Percentiles rank a stretch among this genome's conserved stretches.
phyloP scores from a whole-genome alignment of 2,888 invertebrate genomes.

The Kuschelorhynchus macadamiae region DNA sequence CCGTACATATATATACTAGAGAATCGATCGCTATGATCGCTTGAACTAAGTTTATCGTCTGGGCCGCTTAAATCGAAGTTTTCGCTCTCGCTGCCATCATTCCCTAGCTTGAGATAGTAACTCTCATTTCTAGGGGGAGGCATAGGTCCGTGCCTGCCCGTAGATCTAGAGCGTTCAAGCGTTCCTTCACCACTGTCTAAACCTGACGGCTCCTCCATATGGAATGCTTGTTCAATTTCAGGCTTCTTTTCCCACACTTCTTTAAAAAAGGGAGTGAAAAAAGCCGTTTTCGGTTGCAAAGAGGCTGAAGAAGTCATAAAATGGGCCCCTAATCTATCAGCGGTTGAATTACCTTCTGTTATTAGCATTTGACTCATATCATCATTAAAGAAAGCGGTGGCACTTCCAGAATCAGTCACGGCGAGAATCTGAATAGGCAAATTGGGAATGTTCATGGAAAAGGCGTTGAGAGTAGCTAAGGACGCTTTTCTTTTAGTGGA shows the following conservation, averaged over 20 bases:
- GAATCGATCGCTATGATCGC: slow-evolving; percentile 80
- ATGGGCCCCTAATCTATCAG: slow-evolving; percentile 90
- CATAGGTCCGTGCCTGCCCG: slow-evolving; percentile 71
- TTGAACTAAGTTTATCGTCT: slow-evolving; percentile 73
- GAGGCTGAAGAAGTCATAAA: slow-evolving; percentile 92
- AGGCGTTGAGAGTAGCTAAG: slow-evolving; percentile 91
- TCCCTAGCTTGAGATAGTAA: slow-evolving; percentile 77
- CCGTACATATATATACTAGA: slow-evolving; percentile 76
- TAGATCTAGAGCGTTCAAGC: slow-evolving; percentile 78
- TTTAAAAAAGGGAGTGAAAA: slow-evolving; percentile 96
- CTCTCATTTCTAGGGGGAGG: slow-evolving; percentile 85
- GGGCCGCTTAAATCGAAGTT: slow-evolving; percentile 76
- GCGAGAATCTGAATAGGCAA: slow-evolving; percentile 95
- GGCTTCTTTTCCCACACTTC: slow-evolving; percentile 97
- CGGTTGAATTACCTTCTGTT: slow-evolving; percentile 93
- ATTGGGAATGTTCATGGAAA: slow-evolving; percentile 93
- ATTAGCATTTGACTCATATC: slow-evolving; percentile 91
- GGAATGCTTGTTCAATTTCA: slow-evolving; percentile 93
- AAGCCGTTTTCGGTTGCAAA: slow-evolving; percentile 90
- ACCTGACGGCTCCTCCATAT: slow-evolving; percentile 81
- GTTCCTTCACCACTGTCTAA: slow-evolving; percentile 80
- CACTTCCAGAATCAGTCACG: slow-evolving; percentile 91
- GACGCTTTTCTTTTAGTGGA: slow-evolving; percentile 96
- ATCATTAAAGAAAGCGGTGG: slow-evolving; percentile 90
- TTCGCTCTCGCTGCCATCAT: slow-evolving; percentile 75